phyloP scores from a whole-genome alignment of 2,113 vertebrate species.

The Colossoma macropomum region DNA sequence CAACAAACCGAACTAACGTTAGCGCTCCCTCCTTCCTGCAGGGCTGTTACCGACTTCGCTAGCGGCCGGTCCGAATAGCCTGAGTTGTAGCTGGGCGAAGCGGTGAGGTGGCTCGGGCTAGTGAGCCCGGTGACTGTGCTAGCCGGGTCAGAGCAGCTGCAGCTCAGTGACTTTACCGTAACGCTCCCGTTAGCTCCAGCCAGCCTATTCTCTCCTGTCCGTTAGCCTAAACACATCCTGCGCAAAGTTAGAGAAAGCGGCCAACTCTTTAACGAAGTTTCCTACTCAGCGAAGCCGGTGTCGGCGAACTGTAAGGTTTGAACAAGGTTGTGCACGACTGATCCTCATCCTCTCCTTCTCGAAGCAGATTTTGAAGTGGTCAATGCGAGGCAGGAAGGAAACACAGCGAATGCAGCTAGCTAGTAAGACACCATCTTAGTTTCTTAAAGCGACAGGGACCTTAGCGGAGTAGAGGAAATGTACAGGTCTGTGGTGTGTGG shows the following conservation, averaged over 20 bases:
- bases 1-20: neutral
- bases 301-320: neutral
- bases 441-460: slow-evolving; percentile 65
- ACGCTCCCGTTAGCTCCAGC: neutral
- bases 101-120: too few relatives aligned
- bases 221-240: neutral
- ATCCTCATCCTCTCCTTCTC: slow-evolving; percentile 8
- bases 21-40: neutral
- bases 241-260: neutral
- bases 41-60: neutral
- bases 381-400: slow-evolving; percentile 64
- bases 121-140: neutral
- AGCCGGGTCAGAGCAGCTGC: neutral
- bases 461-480: slow-evolving; percentile 15
- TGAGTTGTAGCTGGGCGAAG: neutral
- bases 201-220: neutral
- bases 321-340: neutral
- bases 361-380: slow-evolving; percentile 48
- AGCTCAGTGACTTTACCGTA: neutral
- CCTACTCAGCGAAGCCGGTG: neutral
- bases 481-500: slow-evolving; percentile 13
- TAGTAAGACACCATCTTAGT: slow-evolving; percentile 67
- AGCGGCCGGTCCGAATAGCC: neutral
- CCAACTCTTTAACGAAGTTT: neutral
- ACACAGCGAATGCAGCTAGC: slow-evolving; percentile 51